Evolutionary conservation across 2,113 vertebrate species (phyloP).

Genomic region (Eptesicus fuscus): DNA sequence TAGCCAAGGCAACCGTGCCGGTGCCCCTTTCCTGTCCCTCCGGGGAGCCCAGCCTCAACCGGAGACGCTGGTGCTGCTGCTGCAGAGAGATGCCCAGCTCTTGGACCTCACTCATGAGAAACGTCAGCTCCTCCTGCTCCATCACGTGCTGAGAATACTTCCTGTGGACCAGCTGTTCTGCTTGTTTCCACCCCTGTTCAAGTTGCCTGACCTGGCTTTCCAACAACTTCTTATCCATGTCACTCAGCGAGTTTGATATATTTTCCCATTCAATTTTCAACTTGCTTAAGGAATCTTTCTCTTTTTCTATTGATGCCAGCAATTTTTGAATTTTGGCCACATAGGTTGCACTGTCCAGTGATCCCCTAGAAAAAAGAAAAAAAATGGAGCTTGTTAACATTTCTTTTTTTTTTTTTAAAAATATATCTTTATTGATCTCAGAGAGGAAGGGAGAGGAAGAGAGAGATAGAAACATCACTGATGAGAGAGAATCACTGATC

Average conservation of each 20-base stretch:
- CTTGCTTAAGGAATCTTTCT: slow-evolving; percentile 80
- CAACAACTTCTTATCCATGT: slow-evolving; percentile 80
- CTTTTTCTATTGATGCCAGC: slow-evolving; percentile 81
- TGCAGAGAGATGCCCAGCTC: slow-evolving; percentile 82
- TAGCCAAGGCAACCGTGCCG: slow-evolving; percentile 75
- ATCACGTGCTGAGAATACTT: slow-evolving; percentile 76
- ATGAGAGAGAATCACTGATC: too few relatives aligned
- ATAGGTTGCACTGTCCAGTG: slow-evolving; percentile 81
- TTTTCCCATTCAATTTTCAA: slow-evolving; percentile 78
- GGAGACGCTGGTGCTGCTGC: slow-evolving; percentile 71
- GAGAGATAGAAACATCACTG: too few relatives aligned
- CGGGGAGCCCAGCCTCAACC: slow-evolving; percentile 39
- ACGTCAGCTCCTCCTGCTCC: slow-evolving; percentile 73
- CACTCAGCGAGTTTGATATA: slow-evolving; percentile 79
- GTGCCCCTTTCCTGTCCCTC: slow-evolving; percentile 71
- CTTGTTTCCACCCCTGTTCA: slow-evolving; percentile 82
- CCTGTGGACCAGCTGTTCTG: slow-evolving; percentile 82
- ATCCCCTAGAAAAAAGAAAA: slow-evolving; percentile 78
- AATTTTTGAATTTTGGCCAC: slow-evolving; percentile 82
- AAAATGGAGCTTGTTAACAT: neutral
- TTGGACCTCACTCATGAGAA: slow-evolving; percentile 77
- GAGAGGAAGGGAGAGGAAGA: too few relatives aligned
- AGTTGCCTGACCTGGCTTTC: slow-evolving; percentile 81
- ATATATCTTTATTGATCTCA: too few relatives aligned
- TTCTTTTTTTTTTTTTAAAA: too few relatives aligned